These are phyloP conservation scores for Dendroctonus valens DNA, from an alignment of 1,140 invertebrate genomes.

Conservation along the genomic window DNA sequence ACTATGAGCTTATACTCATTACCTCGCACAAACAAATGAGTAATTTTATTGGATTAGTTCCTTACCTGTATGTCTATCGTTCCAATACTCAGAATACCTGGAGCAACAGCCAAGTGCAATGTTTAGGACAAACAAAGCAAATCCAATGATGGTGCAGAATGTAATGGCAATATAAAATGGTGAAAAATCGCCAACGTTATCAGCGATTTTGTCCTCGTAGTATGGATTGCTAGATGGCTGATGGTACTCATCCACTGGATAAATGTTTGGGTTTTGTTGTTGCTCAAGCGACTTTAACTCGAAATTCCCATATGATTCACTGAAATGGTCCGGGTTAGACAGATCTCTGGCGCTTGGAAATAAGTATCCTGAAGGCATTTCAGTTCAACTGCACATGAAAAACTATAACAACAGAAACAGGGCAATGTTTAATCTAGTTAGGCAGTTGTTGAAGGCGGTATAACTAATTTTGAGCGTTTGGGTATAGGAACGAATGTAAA, in stretches of 20 bases:
- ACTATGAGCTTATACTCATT: too few species aligned
- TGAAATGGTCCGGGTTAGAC: constrained; percentile 4
- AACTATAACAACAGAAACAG: constrained; percentile 13
- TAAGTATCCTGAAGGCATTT: constrained; percentile 29
- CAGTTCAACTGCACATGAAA: constrained; percentile 3
- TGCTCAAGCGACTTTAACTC: too few species aligned
- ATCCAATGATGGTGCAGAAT: constrained; percentile 69
- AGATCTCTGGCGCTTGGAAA: constrained; percentile 9
- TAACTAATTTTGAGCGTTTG: too few species aligned
- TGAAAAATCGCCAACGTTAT: constrained; percentile 57
- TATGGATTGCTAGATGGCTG: constrained; percentile 41
- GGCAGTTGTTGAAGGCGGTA: too few species aligned
- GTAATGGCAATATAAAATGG: constrained; percentile 71
- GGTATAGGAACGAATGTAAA: too few species aligned
- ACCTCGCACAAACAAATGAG: too few species aligned
- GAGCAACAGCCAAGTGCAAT: constrained; percentile 77
- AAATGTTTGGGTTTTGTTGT: background rate
- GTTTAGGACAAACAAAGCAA: constrained; percentile 70
- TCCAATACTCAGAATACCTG: constrained; percentile 75
- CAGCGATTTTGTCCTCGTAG: constrained; percentile 50
- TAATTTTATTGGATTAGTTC: too few species aligned
- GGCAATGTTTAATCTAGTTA: too few species aligned
- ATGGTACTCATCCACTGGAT: constrained; percentile 1
- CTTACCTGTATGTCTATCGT: constrained; percentile 75
- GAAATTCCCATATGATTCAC: too few species aligned